A percentile compares a stretch with the other conserved stretches of the same genome.
Evolutionary conservation across 2,797 vertebrate species (phyloP).

Genomic region (Vireo griseus): DNA sequence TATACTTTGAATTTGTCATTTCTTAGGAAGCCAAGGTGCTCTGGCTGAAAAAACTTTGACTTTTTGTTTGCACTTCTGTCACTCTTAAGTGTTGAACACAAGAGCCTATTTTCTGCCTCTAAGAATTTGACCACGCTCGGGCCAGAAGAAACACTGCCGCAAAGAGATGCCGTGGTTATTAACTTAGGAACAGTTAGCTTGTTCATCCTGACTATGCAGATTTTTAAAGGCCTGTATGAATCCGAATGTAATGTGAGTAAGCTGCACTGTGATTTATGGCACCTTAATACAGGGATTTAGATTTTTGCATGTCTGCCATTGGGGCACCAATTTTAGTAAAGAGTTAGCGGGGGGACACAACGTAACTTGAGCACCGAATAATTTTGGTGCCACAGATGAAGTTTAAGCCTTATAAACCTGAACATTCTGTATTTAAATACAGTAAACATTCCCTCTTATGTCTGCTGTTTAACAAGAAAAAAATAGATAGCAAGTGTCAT

Average conservation of each 20-base stretch:
- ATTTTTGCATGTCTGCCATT: constrained; percentile 68
- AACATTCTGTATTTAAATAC: constrained; percentile 15
- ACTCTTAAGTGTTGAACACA: neutral
- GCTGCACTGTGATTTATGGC: constrained; percentile 51
- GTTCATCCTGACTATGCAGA: constrained; percentile 43
- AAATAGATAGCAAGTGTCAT: neutral
- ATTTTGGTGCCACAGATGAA: constrained; percentile 11
- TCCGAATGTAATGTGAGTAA: constrained; percentile 54
- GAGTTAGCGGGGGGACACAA: neutral
- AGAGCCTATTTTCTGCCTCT: neutral
- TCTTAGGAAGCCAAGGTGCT: neutral
- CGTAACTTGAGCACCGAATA: constrained; percentile 50
- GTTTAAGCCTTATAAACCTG: constrained; percentile 22
- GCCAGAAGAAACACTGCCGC: neutral
- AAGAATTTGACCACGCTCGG: neutral
- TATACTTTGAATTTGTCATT: neutral
- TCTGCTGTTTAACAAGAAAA: neutral
- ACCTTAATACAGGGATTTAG: constrained; percentile 67
- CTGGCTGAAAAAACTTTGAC: neutral
- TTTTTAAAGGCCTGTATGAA: constrained; percentile 42
- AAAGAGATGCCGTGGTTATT: neutral
- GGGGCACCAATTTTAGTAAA: constrained; percentile 60
- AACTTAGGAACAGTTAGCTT: constrained; percentile 24
- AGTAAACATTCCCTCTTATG: neutral
- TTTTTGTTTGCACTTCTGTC: neutral